A percentile compares a stretch with the other conserved stretches of the same genome.
These are phyloP conservation scores for Pocillopora grandis DNA, from an alignment of 92 coral and sea anemone genomes.

Conservation along the genomic window DNA sequence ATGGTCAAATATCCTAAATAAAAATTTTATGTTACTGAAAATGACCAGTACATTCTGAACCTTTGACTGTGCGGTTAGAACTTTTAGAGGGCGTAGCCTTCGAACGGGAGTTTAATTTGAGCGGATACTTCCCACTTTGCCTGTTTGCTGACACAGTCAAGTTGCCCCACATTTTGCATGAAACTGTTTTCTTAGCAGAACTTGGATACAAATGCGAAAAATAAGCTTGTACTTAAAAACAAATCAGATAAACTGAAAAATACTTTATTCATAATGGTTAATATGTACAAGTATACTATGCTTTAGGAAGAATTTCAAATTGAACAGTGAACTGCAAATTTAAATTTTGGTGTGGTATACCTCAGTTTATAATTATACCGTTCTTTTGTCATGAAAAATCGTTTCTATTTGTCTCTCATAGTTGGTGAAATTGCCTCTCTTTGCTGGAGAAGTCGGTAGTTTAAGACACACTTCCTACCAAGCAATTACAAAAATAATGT, in stretches of 20 bases:
- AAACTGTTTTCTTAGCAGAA: not conserved
- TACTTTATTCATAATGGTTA: not conserved
- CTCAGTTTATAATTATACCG: not conserved
- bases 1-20: not conserved
- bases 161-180: not conserved
- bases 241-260: not conserved
- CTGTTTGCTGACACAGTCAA: not conserved
- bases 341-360: not conserved
- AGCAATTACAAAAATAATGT: too few species aligned
- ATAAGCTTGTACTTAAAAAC: not conserved
- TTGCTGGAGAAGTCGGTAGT: too few species aligned
- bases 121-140: not conserved
- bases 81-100: not conserved
- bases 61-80: not conserved
- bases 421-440: not conserved
- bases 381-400: not conserved
- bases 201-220: not conserved
- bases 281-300: not conserved
- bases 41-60: not conserved
- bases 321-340: not conserved
- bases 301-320: not conserved
- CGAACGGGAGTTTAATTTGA: not conserved
- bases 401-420: not conserved
- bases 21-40: not conserved
- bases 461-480: too few species aligned